Evolutionary conservation across 2,888 invertebrate species (phyloP).

Genomic region (Athalia rosae): DNA sequence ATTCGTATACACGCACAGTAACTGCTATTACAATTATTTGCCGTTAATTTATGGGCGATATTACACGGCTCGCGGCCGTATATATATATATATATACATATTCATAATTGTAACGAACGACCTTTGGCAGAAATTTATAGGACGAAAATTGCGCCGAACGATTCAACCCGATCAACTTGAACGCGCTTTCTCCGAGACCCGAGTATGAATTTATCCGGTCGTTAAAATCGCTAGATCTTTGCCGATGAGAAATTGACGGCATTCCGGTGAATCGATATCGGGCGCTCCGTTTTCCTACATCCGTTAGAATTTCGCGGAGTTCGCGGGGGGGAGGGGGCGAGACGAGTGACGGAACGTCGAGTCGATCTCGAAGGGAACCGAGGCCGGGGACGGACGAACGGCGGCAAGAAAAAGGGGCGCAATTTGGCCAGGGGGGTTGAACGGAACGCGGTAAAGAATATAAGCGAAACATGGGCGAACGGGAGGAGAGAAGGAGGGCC

Average conservation of each 20-base stretch:
- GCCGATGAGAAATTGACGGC: not conserved
- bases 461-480: not conserved
- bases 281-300: not conserved
- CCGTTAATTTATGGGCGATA: too few relatives aligned
- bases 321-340: too few relatives aligned
- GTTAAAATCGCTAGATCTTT: too few relatives aligned
- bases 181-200: too few relatives aligned
- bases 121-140: too few relatives aligned
- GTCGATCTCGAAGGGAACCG: constrained; percentile 10
- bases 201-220: too few relatives aligned
- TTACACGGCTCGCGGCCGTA: too few relatives aligned
- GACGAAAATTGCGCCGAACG: not conserved
- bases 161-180: too few relatives aligned
- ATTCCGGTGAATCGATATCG: not conserved
- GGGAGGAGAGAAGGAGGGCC: not conserved
- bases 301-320: not conserved
- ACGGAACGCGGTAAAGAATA: not conserved
- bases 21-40: too few relatives aligned
- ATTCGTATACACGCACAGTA: too few relatives aligned
- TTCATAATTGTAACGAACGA: too few relatives aligned
- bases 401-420: not conserved
- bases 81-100: too few relatives aligned
- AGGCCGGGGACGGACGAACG: not conserved
- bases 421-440: constrained; percentile 1
- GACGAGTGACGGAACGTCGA: not conserved